phyloP scores from a whole-genome alignment of 2,113 vertebrate species.

The Hippotragus niger region DNA sequence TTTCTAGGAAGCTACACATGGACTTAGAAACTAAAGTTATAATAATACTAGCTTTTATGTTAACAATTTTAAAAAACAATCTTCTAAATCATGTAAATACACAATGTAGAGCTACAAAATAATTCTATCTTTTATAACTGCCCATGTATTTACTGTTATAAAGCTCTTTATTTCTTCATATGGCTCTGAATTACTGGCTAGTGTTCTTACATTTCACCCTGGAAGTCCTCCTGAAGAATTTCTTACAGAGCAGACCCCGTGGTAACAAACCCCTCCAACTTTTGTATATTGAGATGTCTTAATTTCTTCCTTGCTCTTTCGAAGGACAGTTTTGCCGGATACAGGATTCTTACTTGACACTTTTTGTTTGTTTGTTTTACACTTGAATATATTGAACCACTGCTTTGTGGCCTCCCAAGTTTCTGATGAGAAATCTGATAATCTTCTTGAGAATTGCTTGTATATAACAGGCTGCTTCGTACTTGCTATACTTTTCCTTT shows the following conservation, averaged over 20 bases:
- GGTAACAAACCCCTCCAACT: not conserved
- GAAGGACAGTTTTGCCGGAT: not conserved
- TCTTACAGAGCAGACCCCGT: not conserved
- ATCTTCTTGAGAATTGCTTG: not conserved
- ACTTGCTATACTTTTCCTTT: not conserved
- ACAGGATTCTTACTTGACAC: not conserved
- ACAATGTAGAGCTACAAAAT: not conserved
- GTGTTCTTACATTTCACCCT: not conserved
- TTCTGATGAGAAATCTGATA: not conserved
- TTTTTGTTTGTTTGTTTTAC: not conserved
- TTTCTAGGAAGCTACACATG: not conserved
- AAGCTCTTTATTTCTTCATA: not conserved
- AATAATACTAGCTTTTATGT: not conserved
- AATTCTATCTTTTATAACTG: not conserved
- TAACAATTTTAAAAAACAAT: not conserved
- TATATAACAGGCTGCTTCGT: not conserved
- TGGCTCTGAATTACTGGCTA: not conserved
- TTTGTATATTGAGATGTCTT: not conserved
- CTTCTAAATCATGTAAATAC: not conserved
- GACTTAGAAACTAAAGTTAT: not conserved
- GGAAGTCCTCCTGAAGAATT: not conserved
- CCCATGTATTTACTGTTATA: not conserved
- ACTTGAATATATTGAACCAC: not conserved
- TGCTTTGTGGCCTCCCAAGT: not conserved
- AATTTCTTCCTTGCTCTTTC: not conserved